These are phyloP conservation scores for Yasuhikotakia modesta DNA, from an alignment of 2,797 vertebrate species.

Conservation along the genomic window DNA sequence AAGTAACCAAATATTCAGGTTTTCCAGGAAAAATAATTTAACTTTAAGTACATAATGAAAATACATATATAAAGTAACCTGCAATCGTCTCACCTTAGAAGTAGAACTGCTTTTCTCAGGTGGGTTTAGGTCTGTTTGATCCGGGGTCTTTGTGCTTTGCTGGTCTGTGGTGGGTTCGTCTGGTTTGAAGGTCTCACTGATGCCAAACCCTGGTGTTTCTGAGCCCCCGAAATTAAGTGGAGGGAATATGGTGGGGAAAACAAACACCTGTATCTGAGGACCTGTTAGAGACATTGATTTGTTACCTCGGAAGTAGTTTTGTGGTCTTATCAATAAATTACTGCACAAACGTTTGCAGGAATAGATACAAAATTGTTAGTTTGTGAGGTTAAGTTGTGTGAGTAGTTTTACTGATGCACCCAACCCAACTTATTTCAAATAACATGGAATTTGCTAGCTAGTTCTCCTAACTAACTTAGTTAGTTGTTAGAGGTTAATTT, in stretches of 20 bases:
- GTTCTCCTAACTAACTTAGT: neutral
- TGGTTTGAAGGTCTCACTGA: neutral
- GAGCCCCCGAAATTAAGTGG: neutral
- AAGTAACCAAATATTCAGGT: too few species aligned
- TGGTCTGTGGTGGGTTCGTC: neutral
- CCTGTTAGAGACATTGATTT: slow-evolving; percentile 16
- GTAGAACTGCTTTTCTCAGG: slow-evolving; percentile 10
- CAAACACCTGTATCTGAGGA: neutral
- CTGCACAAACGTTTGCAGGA: neutral
- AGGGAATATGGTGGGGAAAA: neutral
- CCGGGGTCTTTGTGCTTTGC: slow-evolving; percentile 9
- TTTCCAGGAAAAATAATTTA: too few species aligned
- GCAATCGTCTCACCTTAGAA: slow-evolving; percentile 26
- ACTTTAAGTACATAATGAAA: too few species aligned
- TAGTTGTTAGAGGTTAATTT: neutral
- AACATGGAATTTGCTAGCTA: neutral
- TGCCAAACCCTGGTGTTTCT: neutral
- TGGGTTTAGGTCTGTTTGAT: neutral
- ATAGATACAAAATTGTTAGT: neutral
- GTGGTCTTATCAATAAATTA: neutral
- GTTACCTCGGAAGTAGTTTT: neutral
- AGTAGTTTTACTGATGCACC: too few species aligned
- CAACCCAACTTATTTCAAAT: too few species aligned
- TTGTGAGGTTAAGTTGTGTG: too few species aligned
- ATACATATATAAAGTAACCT: too few species aligned